Evolutionary conservation across 2,113 vertebrate genomes (phyloP).

Genomic region (Eolophus roseicapilla): DNA sequence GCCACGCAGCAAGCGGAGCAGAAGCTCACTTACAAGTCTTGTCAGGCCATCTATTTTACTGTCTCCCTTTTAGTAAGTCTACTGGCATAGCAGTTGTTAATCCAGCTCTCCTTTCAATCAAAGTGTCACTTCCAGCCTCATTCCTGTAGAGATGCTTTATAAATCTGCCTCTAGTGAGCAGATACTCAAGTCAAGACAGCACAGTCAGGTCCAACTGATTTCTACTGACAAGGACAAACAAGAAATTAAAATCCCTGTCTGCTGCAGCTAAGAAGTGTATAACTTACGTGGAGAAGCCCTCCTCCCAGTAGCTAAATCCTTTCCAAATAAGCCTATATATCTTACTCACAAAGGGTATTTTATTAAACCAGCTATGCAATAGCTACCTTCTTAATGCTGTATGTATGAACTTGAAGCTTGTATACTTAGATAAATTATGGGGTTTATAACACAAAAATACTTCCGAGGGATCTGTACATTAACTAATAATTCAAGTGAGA

Average conservation of each 20-base stretch:
- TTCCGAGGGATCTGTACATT: constrained; percentile 33
- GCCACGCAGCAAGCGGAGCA: fast-evolving
- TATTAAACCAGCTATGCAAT: constrained; percentile 50
- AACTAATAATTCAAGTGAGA: constrained; percentile 45
- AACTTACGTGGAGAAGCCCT: not conserved
- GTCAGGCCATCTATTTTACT: not conserved
- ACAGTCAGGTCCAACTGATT: not conserved
- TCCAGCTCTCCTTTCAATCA: not conserved
- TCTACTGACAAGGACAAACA: not conserved
- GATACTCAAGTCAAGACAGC: not conserved
- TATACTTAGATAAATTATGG: constrained; percentile 56
- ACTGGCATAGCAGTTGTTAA: not conserved
- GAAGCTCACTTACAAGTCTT: not conserved
- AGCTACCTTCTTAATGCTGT: constrained; percentile 48
- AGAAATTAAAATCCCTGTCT: constrained; percentile 5
- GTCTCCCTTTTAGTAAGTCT: not conserved
- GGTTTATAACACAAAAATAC: constrained; percentile 36
- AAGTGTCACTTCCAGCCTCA: not conserved
- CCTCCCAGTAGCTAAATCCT: constrained; percentile 27
- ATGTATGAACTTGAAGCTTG: constrained; percentile 43
- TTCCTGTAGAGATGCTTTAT: not conserved
- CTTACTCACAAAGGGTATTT: constrained; percentile 40
- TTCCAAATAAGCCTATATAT: constrained; percentile 32
- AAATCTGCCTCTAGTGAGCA: constrained; percentile 5
- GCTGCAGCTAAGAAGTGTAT: constrained; percentile 21